Base-by-base conservation (phyloP, 2,888 invertebrate species). In the Siphlonurus alternatus region DNA sequence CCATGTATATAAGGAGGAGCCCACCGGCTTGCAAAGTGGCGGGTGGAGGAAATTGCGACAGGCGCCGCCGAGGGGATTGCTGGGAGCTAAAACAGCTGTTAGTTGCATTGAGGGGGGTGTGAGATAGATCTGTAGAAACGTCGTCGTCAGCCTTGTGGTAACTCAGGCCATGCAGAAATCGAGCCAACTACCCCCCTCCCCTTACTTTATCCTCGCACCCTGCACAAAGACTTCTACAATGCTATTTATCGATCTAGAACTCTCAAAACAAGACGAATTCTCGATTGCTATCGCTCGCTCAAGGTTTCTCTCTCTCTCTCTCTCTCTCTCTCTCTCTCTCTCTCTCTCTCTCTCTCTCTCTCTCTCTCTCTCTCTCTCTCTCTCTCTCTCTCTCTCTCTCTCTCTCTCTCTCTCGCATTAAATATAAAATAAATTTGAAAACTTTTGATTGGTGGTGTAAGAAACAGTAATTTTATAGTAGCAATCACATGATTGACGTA, bases 321-420 rank as follows among this genome's bases (percentile, higher is more conserved):
- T n/a, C n/a, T n/a, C n/a, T n/a, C n/a, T 72, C 70, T 68, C 71
- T 70, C 69, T 70, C 72, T 71, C 72, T 72, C 70, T 70, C 71
- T 68, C 68, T 68, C 67, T 69, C 69, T 67, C 67, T 67, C 66
- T 66, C 65, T 66, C 67, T 56, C 63, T 66, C 65, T 63, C 64
- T 62, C 53, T 53, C 38, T 62, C 56, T 25, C 38, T 56, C 51
- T 56, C 63, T 63, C 38, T 64, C 64, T 24, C 63, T 54, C 25
- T 63, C 63, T 63, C n/a, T 66, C 63, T 61, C 65, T 56, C 64
- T 54, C 66, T 61, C 61, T 38, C 61, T 24, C 61, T 53, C 61
- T 24, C 59, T 59, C 59, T 59, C 59, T 59, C 2, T 2, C 2
- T 59, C 2, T 22, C 10, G 10, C 22, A 18, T 53, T 5, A 5